phyloP scores from a whole-genome alignment of 2,113 vertebrate genomes.

The Sebastes fasciatus region DNA sequence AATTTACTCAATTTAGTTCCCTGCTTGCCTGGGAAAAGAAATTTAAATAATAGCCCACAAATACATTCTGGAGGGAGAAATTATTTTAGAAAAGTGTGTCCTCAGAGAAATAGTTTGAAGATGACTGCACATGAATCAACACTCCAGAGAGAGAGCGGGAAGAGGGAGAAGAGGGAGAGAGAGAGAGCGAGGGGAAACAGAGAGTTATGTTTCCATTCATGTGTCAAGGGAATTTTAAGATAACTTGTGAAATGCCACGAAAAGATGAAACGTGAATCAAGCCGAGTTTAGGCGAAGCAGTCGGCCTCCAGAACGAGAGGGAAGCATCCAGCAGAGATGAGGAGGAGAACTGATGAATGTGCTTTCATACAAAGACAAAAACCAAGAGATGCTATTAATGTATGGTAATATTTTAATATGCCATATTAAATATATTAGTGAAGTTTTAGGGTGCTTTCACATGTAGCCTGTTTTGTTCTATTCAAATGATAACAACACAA shows the following conservation, averaged over 20 bases:
- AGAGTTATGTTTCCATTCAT: neutral
- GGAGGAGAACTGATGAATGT: neutral
- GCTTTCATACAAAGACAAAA: too few relatives aligned
- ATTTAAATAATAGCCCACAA: slow-evolving; percentile 29
- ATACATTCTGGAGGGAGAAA: slow-evolving; percentile 18
- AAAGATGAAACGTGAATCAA: neutral
- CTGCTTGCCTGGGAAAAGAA: slow-evolving; percentile 16
- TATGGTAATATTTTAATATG: too few relatives aligned
- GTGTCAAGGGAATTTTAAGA: slow-evolving; percentile 1
- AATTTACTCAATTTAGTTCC: slow-evolving; percentile 16
- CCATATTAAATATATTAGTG: too few relatives aligned
- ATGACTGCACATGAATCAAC: slow-evolving; percentile 23
- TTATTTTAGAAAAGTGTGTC: slow-evolving; percentile 31
- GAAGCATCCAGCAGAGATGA: neutral
- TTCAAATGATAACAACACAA: too few relatives aligned
- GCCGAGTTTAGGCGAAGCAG: neutral
- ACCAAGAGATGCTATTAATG: too few relatives aligned
- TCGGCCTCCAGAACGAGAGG: too few relatives aligned
- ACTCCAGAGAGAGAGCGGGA: slow-evolving; percentile 3
- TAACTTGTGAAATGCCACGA: neutral
- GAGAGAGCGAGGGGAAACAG: neutral
- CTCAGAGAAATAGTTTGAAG: slow-evolving; percentile 23
- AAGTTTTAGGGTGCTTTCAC: too few relatives aligned
- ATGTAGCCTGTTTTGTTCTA: too few relatives aligned
- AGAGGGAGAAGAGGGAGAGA: neutral